phyloP scores from a whole-genome alignment of 2,888 invertebrate genomes.

The Apodemia duryi region DNA sequence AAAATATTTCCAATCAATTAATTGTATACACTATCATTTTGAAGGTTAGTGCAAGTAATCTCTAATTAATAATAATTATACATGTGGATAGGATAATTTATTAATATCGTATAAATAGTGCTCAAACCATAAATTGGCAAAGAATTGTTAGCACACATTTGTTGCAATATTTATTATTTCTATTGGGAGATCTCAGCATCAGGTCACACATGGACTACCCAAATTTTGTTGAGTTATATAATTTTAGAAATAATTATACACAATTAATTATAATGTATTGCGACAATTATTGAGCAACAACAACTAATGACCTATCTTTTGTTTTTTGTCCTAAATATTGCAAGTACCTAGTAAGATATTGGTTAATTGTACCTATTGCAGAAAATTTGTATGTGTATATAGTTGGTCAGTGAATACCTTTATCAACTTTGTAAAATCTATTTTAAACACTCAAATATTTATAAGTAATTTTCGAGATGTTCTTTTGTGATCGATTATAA shows the following conservation, averaged over 20 bases:
- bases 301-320: not conserved
- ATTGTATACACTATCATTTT: not conserved
- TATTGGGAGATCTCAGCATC: no score
- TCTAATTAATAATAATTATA: not conserved
- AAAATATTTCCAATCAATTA: not conserved
- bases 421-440: not conserved
- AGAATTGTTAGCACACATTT: not conserved
- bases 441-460: not conserved
- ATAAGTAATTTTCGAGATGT: not conserved
- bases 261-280: not conserved
- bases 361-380: not conserved
- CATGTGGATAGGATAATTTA: not conserved
- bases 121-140: not conserved
- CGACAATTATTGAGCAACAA: not conserved
- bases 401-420: not conserved
- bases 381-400: not conserved
- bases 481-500: not conserved
- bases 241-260: no score
- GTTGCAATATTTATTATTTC: not conserved
- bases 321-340: not conserved
- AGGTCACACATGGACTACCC: no score
- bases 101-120: not conserved
- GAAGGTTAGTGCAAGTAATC: not conserved
- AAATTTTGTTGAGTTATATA: no score
- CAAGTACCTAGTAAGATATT: not conserved